Evolutionary conservation across 2,113 vertebrate genomes (phyloP), one percentile per base, ranked within the genome.

Genomic region (Guaruba guarouba): DNA sequence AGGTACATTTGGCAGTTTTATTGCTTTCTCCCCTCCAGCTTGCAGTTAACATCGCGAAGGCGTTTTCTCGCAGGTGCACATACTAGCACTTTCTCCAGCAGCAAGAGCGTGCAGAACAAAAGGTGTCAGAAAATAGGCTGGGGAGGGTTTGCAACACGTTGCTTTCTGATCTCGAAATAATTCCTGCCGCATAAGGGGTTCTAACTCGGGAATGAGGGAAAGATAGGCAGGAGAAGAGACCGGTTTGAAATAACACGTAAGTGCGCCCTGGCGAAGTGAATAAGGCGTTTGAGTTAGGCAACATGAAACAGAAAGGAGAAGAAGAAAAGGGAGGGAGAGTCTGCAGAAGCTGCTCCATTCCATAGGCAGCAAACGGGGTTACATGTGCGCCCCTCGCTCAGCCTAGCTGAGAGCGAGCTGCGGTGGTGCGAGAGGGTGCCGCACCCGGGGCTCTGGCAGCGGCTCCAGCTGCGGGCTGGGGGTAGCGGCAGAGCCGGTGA

Each of bases 1-100:
- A 97, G 97, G 97, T 97, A 97, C 88, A 92, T 86, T 88, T 95
- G 97, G 96, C 97, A 96, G 96, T 90, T 98, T 97, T 97, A 97
- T 97, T 95, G 96, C 96, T 97, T 96, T 96, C 59, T 97, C 90
- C 96, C 97, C 97, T 94, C 94, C 82, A 97, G 97, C 97, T 97
- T 73, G 91, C 82, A 97, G 96, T 97, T 97, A 98, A 97, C 93
- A 92, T 55, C 82, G 27, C 9, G 57, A 87, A 94, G 96, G 95
- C 81, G 28, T 69, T 55, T 62, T 83, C 77, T n/a, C 55, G 80
- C 97, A 98, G 98, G 97, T 98, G 98, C 97, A 87, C 81, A 54
- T 55, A 28, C 84, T 81, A 73, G 92, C 80, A 82, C 88, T 96
- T 89, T 80, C 90, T 91, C 25, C 17, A 83, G 44, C 84, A 76